These are phyloP conservation scores for Ameiurus melas DNA, from an alignment of 2,113 vertebrate genomes.

Conservation along the genomic window DNA sequence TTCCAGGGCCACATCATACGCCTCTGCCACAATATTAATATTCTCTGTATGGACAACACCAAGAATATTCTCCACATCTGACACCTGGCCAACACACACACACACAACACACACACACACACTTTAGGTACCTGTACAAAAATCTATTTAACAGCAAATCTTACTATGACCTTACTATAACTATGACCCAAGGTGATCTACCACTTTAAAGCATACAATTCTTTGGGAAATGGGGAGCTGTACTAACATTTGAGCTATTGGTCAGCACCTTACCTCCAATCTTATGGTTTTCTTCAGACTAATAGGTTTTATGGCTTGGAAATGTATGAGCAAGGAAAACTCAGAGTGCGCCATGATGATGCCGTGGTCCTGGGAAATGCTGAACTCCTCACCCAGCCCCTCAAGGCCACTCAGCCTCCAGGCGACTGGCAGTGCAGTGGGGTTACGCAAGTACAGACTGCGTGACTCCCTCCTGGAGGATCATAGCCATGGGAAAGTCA, in stretches of 20 bases:
- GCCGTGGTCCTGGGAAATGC: slow-evolving; percentile 69
- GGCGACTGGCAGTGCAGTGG: slow-evolving; percentile 70
- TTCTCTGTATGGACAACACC: slow-evolving; percentile 83
- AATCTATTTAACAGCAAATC: background rate
- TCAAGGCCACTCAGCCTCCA: slow-evolving; percentile 84
- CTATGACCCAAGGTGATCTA: background rate
- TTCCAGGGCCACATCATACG: slow-evolving; percentile 80
- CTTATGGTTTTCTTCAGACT: slow-evolving; percentile 76
- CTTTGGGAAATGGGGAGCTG: background rate
- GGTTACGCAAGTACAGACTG: slow-evolving; percentile 73
- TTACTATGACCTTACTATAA: too few species aligned
- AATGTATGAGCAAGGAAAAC: slow-evolving; percentile 70
- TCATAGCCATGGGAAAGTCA: background rate
- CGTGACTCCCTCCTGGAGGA: slow-evolving; percentile 72
- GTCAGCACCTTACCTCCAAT: slow-evolving; percentile 77
- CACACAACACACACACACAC: slow-evolving; percentile 20
- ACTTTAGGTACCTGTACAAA: background rate
- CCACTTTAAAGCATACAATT: background rate
- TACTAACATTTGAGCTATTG: background rate
- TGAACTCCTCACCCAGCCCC: slow-evolving; percentile 80
- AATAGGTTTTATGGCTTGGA: slow-evolving; percentile 72
- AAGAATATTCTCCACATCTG: slow-evolving; percentile 81
- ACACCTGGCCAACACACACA: slow-evolving; percentile 74
- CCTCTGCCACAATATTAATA: slow-evolving; percentile 80
- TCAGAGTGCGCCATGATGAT: slow-evolving; percentile 66